Conservation (phyloP, 2,888 invertebrate genomes). For the Melieria crassipennis region DNA sequence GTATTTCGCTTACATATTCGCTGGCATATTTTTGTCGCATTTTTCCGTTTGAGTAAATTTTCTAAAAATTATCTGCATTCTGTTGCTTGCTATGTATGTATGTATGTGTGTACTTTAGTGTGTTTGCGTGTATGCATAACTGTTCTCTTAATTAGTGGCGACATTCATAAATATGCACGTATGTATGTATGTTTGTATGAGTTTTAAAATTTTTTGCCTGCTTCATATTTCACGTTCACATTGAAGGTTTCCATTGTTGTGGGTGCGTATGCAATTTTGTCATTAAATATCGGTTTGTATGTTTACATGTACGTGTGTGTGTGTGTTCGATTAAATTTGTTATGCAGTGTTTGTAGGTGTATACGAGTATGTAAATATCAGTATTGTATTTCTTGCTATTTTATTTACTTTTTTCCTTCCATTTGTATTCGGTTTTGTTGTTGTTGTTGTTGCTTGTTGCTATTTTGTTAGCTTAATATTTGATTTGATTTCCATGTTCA, state of each 20-base stretch:
- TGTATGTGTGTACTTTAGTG: not conserved
- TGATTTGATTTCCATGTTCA: conserved; percentile 25
- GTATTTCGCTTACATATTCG: too few relatives aligned
- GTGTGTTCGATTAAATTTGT: conserved; percentile 5
- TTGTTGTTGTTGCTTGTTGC: conserved; percentile 10
- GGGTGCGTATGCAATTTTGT: not conserved
- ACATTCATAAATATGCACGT: not conserved
- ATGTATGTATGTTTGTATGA: not conserved
- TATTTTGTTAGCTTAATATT: conserved; percentile 8
- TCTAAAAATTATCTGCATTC: too few relatives aligned
- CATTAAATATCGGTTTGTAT: too few relatives aligned
- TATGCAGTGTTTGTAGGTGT: conserved; percentile 2
- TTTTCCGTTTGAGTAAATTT: too few relatives aligned
- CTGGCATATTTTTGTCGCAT: too few relatives aligned
- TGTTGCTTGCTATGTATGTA: not conserved
- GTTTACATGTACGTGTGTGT: conserved; percentile 1
- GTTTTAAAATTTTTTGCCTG: not conserved
- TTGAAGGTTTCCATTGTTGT: conserved; percentile 19
- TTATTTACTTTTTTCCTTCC: not conserved
- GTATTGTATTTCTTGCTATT: conserved; percentile 5
- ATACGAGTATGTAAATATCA: conserved; percentile 24
- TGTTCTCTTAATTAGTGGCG: not conserved
- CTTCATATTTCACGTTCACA: not conserved
- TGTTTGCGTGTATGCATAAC: conserved; percentile 15
- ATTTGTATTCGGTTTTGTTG: not conserved